These are phyloP conservation scores for Drosophila mayri DNA, from an alignment of 1,140 invertebrate genomes.

Conservation along the genomic window DNA sequence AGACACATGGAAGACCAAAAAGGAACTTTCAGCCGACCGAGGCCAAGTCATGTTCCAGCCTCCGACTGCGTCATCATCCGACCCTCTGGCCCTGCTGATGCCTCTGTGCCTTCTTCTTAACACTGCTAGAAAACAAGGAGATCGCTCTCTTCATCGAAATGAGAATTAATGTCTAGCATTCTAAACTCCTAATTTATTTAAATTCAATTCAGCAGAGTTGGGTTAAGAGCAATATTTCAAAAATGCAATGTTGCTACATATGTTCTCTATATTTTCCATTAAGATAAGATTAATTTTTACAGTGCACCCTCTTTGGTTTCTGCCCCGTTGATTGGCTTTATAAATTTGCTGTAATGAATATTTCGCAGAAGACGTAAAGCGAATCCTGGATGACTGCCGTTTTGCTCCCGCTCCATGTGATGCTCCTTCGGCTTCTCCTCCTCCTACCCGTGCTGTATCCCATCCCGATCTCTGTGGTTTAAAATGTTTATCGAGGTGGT, in stretches of 20 bases:
- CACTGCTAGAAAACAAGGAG: conserved; percentile 3
- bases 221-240: too few relatives aligned
- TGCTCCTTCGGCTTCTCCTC: background rate
- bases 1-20: conserved; percentile 38
- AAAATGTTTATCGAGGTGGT: conserved; percentile 16
- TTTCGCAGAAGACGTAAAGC: conserved; percentile 77
- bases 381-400: conserved; percentile 58
- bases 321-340: conserved; percentile 45
- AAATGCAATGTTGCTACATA: too few relatives aligned
- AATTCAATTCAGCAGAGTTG: too few relatives aligned
- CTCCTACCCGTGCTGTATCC: background rate
- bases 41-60: conserved; percentile 27
- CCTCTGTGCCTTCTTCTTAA: background rate
- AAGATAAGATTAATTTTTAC: background rate
- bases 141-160: background rate
- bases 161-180: too few relatives aligned
- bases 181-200: too few relatives aligned
- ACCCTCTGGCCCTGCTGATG: conserved; percentile 11
- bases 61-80: conserved; percentile 36
- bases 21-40: background rate
- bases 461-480: background rate
- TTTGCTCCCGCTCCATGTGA: conserved; percentile 40
- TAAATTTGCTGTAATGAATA: conserved; percentile 78
- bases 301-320: conserved; percentile 18
- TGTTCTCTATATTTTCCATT: too few relatives aligned